These are phyloP conservation scores for Dromiciops gliroides DNA, from an alignment of 2,113 vertebrate genomes.

Conservation along the genomic window DNA sequence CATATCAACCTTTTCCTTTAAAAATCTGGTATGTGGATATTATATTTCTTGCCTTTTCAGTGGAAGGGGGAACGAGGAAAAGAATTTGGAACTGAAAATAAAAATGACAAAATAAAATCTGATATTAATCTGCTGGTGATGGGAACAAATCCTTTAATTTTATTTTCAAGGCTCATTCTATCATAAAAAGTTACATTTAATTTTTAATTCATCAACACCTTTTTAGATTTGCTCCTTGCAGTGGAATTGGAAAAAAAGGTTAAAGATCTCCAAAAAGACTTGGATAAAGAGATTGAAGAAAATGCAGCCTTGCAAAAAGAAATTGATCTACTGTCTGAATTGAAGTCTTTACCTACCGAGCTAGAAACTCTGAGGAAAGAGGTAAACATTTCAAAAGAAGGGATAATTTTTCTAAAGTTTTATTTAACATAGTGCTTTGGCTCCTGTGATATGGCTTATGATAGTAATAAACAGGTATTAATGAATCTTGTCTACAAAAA, in stretches of 20 bases:
- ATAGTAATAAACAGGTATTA: neutral
- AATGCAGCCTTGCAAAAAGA: constrained; percentile 81
- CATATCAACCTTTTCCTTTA: constrained; percentile 8
- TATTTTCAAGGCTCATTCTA: neutral
- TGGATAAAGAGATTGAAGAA: constrained; percentile 82
- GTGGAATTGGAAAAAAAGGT: constrained; percentile 86
- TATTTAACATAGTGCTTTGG: neutral
- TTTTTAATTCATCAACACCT: constrained; percentile 47
- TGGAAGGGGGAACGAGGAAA: neutral
- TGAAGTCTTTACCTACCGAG: constrained; percentile 71
- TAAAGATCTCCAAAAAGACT: constrained; percentile 82
- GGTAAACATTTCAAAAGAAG: constrained; percentile 75
- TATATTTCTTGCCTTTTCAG: neutral
- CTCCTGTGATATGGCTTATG: neutral
- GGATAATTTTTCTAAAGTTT: constrained; percentile 18
- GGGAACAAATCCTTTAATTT: neutral
- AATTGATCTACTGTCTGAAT: constrained; percentile 78
- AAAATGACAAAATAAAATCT: neutral
- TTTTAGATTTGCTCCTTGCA: constrained; percentile 76
- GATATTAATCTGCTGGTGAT: neutral
- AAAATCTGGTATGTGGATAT: neutral
- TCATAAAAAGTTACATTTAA: neutral
- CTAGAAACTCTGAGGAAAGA: constrained; percentile 85
- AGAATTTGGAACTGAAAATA: neutral
- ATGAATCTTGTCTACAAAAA: neutral